Conservation (phyloP, 2,888 invertebrate genomes). For the Hylaea fasciaria region DNA sequence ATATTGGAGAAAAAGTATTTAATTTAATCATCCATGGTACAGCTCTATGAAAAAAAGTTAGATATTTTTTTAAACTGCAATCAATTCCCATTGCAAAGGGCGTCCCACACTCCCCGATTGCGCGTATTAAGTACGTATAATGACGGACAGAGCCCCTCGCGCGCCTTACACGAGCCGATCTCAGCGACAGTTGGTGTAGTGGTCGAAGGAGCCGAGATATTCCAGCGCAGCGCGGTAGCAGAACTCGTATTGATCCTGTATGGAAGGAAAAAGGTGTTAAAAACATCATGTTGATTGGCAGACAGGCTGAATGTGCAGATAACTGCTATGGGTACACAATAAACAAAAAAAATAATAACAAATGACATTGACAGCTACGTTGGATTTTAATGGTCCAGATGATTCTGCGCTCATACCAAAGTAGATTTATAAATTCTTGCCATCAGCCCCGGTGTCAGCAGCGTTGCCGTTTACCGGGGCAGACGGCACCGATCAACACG, state of each 20-base stretch:
- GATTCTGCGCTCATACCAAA: no score
- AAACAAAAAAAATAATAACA: no score
- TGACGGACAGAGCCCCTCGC: constrained; percentile 50
- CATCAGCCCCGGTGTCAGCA: no score
- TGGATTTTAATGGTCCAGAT: no score
- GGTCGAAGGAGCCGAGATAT: constrained; percentile 99
- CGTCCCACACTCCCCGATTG: constrained; percentile 19
- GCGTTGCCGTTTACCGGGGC: no score
- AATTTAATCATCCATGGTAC: constrained; percentile 8
- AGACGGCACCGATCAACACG: no score
- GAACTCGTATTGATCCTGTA: constrained; percentile 99
- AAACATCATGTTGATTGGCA: neutral
- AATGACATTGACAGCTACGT: no score
- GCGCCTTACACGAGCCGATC: constrained; percentile 74
- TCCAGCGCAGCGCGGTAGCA: constrained; percentile 99
- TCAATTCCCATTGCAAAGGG: constrained; percentile 36
- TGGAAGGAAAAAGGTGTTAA: constrained; percentile 39
- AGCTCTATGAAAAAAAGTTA: constrained; percentile 10
- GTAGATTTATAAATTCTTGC: no score
- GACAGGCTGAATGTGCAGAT: neutral
- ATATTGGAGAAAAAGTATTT: neutral
- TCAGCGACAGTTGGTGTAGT: constrained; percentile 93
- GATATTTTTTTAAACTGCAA: constrained; percentile 4
- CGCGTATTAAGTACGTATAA: constrained; percentile 61
- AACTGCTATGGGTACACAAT: neutral